phyloP scores from a whole-genome alignment of 2,113 vertebrate genomes.

The Otolemur garnettii region DNA sequence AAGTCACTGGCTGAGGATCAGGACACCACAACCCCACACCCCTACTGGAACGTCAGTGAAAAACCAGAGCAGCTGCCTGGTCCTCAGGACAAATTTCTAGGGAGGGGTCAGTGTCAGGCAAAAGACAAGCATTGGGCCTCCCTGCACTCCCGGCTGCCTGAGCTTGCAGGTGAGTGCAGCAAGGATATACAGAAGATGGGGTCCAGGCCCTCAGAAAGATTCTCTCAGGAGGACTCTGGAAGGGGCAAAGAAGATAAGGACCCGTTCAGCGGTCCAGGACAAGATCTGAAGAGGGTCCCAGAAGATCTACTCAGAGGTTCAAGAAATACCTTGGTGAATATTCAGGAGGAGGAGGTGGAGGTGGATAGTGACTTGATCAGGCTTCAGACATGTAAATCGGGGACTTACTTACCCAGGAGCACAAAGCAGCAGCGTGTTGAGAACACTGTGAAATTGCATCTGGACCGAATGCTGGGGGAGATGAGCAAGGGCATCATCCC shows the following conservation, averaged over 20 bases:
- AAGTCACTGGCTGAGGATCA: not conserved
- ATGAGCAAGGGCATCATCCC: rapidly evolving
- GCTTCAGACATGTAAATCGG: not conserved
- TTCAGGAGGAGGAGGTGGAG: not conserved
- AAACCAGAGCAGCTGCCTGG: not conserved
- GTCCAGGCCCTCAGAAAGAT: not conserved
- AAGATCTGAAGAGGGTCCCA: not conserved
- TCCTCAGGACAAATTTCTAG: not conserved
- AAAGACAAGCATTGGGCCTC: not conserved
- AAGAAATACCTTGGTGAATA: not conserved
- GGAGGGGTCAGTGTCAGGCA: rapidly evolving
- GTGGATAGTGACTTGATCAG: too few relatives aligned
- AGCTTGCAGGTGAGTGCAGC: not conserved
- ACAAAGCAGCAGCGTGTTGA: not conserved
- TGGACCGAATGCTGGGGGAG: not conserved
- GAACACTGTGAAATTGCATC: rapidly evolving
- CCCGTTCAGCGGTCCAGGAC: rapidly evolving
- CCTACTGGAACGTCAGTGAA: not conserved
- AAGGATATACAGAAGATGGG: not conserved
- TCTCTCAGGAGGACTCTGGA: not conserved
- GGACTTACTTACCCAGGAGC: not conserved
- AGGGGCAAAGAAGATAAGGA: not conserved
- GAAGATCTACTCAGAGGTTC: not conserved
- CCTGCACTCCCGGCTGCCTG: too few relatives aligned
- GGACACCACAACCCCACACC: not conserved